Base-by-base conservation (phyloP, 2,113 vertebrate genomes). In the Chinchilla lanigera region DNA sequence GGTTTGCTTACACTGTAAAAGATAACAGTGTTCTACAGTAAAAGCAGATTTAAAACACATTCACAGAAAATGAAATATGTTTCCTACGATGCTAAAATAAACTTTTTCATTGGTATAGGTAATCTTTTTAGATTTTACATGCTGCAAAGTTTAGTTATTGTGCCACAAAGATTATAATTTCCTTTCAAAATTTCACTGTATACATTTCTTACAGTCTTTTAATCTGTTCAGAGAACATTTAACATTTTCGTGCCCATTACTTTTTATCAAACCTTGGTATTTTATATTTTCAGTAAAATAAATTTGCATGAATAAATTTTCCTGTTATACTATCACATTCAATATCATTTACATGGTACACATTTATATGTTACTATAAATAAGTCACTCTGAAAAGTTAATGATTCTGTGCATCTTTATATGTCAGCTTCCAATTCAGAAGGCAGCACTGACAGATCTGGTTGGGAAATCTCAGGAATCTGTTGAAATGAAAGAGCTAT, bases 351-450 rank as follows among this genome's bases (percentile, higher is more conserved):
- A 50, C 41, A 26, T 58, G 50, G 13, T 52, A 33, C 20, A 38
- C 20, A 3, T 30, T 88, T 94, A 26, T 54, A 90, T 86, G 92
- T 95, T 91, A 94, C 16, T 7, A 80, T 92, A 89, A 95, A 73
- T 77, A 41, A 73, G 12, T 69, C 20, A 77, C 2, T 26, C 13
- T 3, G 50, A 84, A 26, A 63, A 83, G 44, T 61, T 80, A 67
- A 54, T n/a, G 28, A 81, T 41, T 95, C 26, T 65, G 3, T 90
- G 1, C 4, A 33, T 67, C 50, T 84, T 82, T 33, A 63, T 60
- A 75, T 4, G 67, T 75, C n/a, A 85, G 1, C 50, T 69, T 67
- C 61, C 77, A 87, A 83, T 63, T 26, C 14, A 50, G 56, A 71
- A 28, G 61, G 56, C 56, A 19, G 95, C 44, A 3, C 17, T 86